A percentile compares a stretch with the other conserved stretches of the same genome.
Conservation (phyloP, 2,888 invertebrate species). For the Philaethria dido region DNA sequence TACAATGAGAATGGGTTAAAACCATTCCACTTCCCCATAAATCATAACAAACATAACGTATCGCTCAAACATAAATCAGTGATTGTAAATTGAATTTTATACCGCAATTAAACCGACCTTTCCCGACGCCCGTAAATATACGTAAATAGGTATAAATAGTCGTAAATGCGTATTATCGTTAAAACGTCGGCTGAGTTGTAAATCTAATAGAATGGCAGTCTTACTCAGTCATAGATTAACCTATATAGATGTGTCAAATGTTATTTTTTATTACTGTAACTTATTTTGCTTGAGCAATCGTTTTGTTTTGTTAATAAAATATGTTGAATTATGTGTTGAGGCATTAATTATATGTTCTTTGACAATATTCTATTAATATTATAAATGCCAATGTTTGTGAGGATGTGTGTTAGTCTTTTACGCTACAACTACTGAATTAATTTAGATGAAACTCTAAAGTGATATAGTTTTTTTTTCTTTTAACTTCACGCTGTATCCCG, state of each 20-base stretch:
- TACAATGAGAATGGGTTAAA: too few relatives aligned
- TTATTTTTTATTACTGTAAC: constrained; percentile 19
- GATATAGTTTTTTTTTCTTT: too few relatives aligned
- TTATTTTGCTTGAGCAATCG: constrained; percentile 18
- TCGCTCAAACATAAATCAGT: constrained; percentile 66
- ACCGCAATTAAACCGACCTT: constrained; percentile 82
- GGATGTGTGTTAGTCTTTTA: too few relatives aligned
- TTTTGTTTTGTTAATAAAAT: constrained; percentile 18
- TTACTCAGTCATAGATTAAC: constrained; percentile 50
- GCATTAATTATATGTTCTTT: background rate
- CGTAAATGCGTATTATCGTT: constrained; percentile 83
- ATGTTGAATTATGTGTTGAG: background rate
- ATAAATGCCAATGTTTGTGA: too few relatives aligned
- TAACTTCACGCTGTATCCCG: too few relatives aligned
- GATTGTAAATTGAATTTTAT: constrained; percentile 82
- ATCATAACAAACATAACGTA: constrained; percentile 56
- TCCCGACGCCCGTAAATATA: constrained; percentile 76
- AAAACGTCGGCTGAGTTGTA: constrained; percentile 78
- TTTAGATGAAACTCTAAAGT: too few relatives aligned
- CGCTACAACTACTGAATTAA: too few relatives aligned
- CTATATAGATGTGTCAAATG: constrained; percentile 40
- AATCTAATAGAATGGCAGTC: constrained; percentile 71
- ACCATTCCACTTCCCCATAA: constrained; percentile 49
- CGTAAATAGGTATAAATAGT: constrained; percentile 80
- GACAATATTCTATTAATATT: too few relatives aligned